phyloP scores from a whole-genome alignment of 2,888 invertebrate genomes.

The Chrysopilus asiliformis region DNA sequence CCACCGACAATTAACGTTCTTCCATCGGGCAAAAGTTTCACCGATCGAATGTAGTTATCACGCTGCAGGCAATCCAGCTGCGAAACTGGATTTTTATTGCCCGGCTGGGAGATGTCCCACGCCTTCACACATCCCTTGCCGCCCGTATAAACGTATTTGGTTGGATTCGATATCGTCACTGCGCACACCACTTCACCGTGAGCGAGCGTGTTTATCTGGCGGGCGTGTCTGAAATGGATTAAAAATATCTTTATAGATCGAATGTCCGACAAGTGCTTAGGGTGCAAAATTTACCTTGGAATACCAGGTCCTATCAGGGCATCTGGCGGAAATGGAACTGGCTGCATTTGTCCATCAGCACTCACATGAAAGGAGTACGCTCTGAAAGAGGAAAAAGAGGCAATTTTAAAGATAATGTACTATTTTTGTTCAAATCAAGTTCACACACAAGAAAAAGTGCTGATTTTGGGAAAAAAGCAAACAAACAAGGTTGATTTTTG shows the following conservation, averaged over 20 bases:
- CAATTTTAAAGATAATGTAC: no score
- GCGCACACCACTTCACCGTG: conserved; percentile 97
- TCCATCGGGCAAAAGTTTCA: conserved; percentile 85
- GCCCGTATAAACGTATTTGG: conserved; percentile 88
- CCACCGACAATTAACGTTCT: conserved; percentile 91
- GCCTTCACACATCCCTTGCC: conserved; percentile 96
- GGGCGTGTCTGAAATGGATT: conserved; percentile 51
- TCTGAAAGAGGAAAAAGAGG: no score
- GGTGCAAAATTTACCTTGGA: conserved; percentile 38
- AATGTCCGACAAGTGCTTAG: neutral
- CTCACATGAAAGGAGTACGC: conserved; percentile 92
- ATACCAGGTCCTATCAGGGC: conserved; percentile 87
- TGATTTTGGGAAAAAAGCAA: no score
- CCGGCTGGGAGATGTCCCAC: conserved; percentile 89
- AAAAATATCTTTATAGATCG: neutral
- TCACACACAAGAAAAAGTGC: no score
- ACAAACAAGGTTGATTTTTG: no score
- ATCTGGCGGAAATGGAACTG: conserved; percentile 89
- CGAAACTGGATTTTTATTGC: conserved; percentile 73
- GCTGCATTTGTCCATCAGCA: conserved; percentile 78
- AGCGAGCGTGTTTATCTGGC: conserved; percentile 81
- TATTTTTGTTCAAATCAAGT: no score
- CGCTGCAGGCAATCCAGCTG: conserved; percentile 89
- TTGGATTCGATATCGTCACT: conserved; percentile 88
- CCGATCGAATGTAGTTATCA: conserved; percentile 91